These are phyloP conservation scores for Pachycephala philippinensis DNA, from an alignment of 2,113 vertebrate species.

Conservation along the genomic window DNA sequence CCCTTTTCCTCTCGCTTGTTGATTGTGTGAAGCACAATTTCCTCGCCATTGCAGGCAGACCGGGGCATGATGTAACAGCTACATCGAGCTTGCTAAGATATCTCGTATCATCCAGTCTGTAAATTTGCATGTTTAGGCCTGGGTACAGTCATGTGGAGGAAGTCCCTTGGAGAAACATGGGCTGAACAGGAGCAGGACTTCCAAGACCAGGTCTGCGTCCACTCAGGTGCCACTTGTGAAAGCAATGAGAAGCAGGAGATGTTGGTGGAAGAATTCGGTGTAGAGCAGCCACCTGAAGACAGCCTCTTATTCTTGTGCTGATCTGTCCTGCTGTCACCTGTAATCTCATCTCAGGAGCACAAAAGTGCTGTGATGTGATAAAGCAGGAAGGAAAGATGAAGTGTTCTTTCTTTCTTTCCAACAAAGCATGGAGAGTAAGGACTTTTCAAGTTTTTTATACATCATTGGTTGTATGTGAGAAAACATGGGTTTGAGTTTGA, in stretches of 20 bases:
- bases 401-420: not conserved
- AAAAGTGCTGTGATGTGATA: not conserved
- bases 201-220: not conserved
- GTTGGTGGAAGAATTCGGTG: not conserved
- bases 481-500: not conserved
- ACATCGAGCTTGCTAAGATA: not conserved
- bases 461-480: not conserved
- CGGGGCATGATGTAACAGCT: not conserved
- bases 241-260: not conserved
- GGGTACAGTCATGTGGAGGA: not conserved
- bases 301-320: not conserved
- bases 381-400: not conserved
- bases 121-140: not conserved
- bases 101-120: not conserved
- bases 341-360: not conserved
- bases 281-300: not conserved
- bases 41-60: not conserved
- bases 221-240: not conserved
- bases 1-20: not conserved
- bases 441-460: not conserved
- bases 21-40: not conserved
- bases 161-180: not conserved
- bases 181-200: not conserved
- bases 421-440: not conserved
- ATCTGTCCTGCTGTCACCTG: not conserved